Base-by-base conservation (phyloP, 1,140 invertebrate genomes). In the Druon quercuslanigerum region DNA sequence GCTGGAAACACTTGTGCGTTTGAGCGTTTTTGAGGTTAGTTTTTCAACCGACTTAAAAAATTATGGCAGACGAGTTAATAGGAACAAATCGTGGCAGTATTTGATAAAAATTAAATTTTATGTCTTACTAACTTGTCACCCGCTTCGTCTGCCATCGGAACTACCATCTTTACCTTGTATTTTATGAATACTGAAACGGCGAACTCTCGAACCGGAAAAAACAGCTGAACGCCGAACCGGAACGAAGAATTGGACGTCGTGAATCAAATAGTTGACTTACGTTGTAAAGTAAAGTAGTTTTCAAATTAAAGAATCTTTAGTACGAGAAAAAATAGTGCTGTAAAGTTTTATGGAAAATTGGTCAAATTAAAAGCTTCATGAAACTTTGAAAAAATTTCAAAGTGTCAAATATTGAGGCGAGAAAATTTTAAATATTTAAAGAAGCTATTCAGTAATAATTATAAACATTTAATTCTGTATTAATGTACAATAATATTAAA, bases 71-170 rank as follows among this genome's bases (percentile, higher is more conserved):
- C 4, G 16, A n/a, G 12, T 20, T 25, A 54, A 51, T 7, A 50
- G 17, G 33, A 33, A 5, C 70, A n/a, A 40, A 19, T 9, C 19
- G 1, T 19, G 17, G 7, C 60, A 40, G 3, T 56, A 56, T 60
- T 73, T 50, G 50, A 3, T 14, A 0, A 12, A 14, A 50, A 13
- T 51, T 7, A 74, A 73, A 52, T 71, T 20, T 73, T 72, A 20
- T 79, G 76, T 75, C 75, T 77, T 80, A 91, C 90, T 76, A 89
- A 91, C 90, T 90, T 91, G 88, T 91, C 89, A 90, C 81, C 85
- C 83, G 84, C 86, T 89, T 92, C 90, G 90, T 91, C 90, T 90
- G 91, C 88, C 90, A 92, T 14, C 16, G 60, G 60, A 66, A 66
- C 60, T 66, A 66, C 60, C 60, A 66, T 66, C 25, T 66, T 66